These are phyloP conservation scores for Montipora efflorescens DNA, from an alignment of 64 coral and sea anemone species.

Conservation along the genomic window DNA sequence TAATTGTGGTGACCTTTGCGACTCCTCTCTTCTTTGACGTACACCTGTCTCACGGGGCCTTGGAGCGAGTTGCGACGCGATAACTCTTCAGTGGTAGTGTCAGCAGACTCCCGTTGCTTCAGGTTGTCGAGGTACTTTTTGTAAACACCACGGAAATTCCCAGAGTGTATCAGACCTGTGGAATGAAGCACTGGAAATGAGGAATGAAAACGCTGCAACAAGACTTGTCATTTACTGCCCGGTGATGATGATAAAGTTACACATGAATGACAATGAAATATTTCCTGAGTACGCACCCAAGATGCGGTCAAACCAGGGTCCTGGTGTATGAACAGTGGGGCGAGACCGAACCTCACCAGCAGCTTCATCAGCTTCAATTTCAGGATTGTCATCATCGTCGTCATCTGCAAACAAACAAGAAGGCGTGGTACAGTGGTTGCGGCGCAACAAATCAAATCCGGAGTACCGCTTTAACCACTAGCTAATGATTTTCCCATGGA, in stretches of 20 bases:
- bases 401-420: background rate
- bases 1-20: background rate
- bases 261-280: background rate
- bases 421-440: no score
- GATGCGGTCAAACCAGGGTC: slow-evolving; percentile 71
- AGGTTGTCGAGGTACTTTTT: slow-evolving; percentile 4
- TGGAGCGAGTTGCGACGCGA: background rate
- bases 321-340: background rate
- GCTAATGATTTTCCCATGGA: no score
- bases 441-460: background rate
- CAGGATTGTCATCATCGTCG: slow-evolving; percentile 24
- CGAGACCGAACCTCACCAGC: background rate
- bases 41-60: slow-evolving; percentile 28
- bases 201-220: no score
- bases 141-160: slow-evolving; percentile 12
- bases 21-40: background rate
- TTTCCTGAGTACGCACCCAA: slow-evolving; percentile 10
- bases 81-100: background rate
- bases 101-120: background rate
- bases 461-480: no score
- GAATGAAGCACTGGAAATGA: background rate
- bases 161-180: slow-evolving; percentile 32
- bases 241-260: no score
- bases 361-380: background rate
- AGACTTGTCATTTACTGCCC: no score